These are phyloP conservation scores for Meiosimyza platycephala DNA, from an alignment of 2,888 invertebrate genomes.

Conservation along the genomic window DNA sequence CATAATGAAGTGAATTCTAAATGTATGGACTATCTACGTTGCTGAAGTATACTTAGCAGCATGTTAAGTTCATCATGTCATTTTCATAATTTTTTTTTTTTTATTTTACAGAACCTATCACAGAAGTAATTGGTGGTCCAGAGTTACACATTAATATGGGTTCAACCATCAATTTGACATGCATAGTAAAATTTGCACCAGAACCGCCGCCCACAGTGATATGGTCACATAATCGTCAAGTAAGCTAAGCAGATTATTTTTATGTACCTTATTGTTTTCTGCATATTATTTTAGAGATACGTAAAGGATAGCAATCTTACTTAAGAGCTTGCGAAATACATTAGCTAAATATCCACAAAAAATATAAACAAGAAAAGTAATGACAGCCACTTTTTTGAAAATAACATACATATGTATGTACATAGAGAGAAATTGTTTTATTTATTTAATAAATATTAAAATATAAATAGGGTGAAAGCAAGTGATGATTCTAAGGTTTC, in stretches of 20 bases:
- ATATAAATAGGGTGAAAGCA: too few species aligned
- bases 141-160: slow-evolving; percentile 88
- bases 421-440: too few species aligned
- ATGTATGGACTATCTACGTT: too few species aligned
- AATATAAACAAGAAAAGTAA: neutral
- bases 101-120: slow-evolving; percentile 76
- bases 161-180: slow-evolving; percentile 89
- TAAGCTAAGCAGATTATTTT: slow-evolving; percentile 54
- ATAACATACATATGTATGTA: too few species aligned
- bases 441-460: too few species aligned
- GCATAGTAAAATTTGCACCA: slow-evolving; percentile 84
- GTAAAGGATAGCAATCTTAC: too few species aligned
- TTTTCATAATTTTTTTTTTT: slow-evolving; percentile 9
- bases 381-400: neutral
- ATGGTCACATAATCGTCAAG: slow-evolving; percentile 83
- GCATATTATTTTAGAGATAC: too few species aligned
- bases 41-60: too few species aligned
- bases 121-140: slow-evolving; percentile 83
- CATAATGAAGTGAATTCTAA: slow-evolving; percentile 18
- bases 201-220: slow-evolving; percentile 85
- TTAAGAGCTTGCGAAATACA: too few species aligned
- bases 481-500: too few species aligned
- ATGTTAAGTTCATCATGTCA: neutral
- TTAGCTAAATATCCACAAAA: neutral
- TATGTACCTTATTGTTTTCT: slow-evolving; percentile 16